phyloP scores from a whole-genome alignment of 2,113 vertebrate genomes.

The Toxotes jaculatrix region DNA sequence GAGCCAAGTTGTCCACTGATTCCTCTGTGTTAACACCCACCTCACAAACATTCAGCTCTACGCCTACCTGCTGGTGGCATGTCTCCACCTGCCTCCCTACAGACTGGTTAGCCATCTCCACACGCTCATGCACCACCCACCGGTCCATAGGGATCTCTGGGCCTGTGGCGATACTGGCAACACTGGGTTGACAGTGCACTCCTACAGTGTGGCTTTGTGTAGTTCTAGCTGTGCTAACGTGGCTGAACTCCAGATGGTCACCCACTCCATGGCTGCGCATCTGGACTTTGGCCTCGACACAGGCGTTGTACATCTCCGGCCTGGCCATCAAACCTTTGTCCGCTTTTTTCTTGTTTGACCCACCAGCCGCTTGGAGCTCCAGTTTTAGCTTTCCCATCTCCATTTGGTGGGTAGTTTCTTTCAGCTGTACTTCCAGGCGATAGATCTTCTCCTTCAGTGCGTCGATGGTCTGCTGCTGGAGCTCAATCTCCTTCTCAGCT shows the following conservation, averaged over 20 bases:
- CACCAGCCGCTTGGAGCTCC: constrained; percentile 91
- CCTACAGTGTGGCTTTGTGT: constrained; percentile 77
- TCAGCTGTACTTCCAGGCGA: constrained; percentile 92
- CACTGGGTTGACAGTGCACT: constrained; percentile 83
- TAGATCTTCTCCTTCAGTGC: constrained; percentile 95
- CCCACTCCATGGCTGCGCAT: constrained; percentile 89
- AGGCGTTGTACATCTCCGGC: constrained; percentile 85
- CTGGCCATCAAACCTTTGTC: constrained; percentile 89
- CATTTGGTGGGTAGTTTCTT: constrained; percentile 92
- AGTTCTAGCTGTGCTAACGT: constrained; percentile 76
- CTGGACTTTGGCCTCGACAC: constrained; percentile 87
- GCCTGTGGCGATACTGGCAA: constrained; percentile 73
- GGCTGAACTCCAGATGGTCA: constrained; percentile 77
- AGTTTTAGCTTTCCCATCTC: constrained; percentile 98
- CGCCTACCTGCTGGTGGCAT: constrained; percentile 80
- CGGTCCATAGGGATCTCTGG: constrained; percentile 87
- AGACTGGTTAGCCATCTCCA: constrained; percentile 83
- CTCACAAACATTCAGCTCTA: constrained; percentile 82
- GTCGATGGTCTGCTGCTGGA: constrained; percentile 95
- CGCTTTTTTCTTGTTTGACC: constrained; percentile 86
- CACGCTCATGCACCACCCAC: constrained; percentile 88
- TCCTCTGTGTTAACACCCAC: constrained; percentile 89
- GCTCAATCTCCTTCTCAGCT: constrained; percentile 91
- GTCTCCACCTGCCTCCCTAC: constrained; percentile 76
- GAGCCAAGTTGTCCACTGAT: constrained; percentile 16